phyloP scores from a whole-genome alignment of 2,797 vertebrate species.

The Huso huso region DNA sequence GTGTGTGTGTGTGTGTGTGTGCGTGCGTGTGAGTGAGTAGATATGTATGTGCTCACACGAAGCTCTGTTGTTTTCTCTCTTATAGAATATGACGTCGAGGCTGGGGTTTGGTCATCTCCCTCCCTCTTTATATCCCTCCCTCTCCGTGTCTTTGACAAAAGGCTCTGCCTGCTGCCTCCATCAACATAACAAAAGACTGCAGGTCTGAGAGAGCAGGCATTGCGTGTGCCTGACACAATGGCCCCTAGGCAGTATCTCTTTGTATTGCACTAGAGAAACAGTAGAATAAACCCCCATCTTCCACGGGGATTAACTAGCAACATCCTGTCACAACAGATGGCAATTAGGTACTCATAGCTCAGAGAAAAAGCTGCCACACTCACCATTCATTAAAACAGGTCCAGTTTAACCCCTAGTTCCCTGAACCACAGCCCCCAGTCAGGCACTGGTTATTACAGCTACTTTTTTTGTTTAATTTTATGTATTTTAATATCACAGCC shows the following conservation, averaged over 20 bases:
- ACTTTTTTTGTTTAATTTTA: too few relatives aligned
- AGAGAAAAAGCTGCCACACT: too few relatives aligned
- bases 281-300: too few relatives aligned
- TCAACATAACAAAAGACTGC: conserved; percentile 78
- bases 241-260: conserved; percentile 20
- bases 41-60: conserved; percentile 34
- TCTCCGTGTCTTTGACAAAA: conserved; percentile 45
- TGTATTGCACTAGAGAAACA: too few relatives aligned
- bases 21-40: conserved; percentile 24
- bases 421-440: too few relatives aligned
- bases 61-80: conserved; percentile 65
- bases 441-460: too few relatives aligned
- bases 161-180: conserved; percentile 47
- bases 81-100: conserved; percentile 57
- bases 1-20: conserved; percentile 28
- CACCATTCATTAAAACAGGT: too few relatives aligned
- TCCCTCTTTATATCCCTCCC: conserved; percentile 18
- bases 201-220: conserved; percentile 45
- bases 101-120: conserved; percentile 46
- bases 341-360: too few relatives aligned
- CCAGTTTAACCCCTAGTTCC: too few relatives aligned
- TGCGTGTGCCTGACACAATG: conserved; percentile 51
- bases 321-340: too few relatives aligned
- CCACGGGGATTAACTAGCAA: too few relatives aligned
- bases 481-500: too few relatives aligned